These are phyloP conservation scores for Limnothrissa miodon DNA, from an alignment of 2,113 vertebrate genomes.

Conservation along the genomic window DNA sequence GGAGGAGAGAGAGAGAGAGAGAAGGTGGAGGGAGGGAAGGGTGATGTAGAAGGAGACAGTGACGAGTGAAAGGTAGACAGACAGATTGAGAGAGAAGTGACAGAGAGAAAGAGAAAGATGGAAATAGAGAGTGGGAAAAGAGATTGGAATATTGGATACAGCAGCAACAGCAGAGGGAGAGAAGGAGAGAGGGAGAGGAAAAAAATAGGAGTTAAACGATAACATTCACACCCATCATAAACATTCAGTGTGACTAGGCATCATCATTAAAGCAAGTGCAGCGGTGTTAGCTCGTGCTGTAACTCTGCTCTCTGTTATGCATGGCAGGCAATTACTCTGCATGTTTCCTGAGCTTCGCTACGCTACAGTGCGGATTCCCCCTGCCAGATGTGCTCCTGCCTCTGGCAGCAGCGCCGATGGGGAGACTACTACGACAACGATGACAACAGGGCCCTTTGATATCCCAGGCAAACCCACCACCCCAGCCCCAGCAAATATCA, in stretches of 20 bases:
- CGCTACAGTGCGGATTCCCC: neutral
- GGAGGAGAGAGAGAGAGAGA: conserved; percentile 12
- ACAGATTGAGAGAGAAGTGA: neutral
- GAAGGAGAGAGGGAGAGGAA: conserved; percentile 15
- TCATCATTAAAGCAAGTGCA: neutral
- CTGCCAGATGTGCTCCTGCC: conserved; percentile 9
- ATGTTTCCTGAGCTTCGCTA: neutral
- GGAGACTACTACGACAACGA: neutral
- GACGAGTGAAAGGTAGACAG: neutral
- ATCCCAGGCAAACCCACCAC: neutral
- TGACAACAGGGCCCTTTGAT: neutral
- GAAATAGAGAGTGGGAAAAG: neutral
- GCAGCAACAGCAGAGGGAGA: neutral
- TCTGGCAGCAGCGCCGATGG: neutral
- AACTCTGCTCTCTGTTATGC: neutral
- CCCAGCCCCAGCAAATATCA: neutral
- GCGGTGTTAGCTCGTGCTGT: neutral
- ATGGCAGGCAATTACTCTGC: neutral
- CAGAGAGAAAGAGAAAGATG: neutral
- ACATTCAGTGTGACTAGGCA: neutral
- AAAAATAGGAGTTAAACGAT: neutral
- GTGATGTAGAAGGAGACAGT: neutral
- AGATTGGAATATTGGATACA: neutral
- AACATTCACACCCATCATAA: neutral
- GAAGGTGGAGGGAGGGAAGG: conserved; percentile 3